These are phyloP conservation scores for Gymnopithys bicolor DNA, from an alignment of 2,797 vertebrate species.

Conservation along the genomic window DNA sequence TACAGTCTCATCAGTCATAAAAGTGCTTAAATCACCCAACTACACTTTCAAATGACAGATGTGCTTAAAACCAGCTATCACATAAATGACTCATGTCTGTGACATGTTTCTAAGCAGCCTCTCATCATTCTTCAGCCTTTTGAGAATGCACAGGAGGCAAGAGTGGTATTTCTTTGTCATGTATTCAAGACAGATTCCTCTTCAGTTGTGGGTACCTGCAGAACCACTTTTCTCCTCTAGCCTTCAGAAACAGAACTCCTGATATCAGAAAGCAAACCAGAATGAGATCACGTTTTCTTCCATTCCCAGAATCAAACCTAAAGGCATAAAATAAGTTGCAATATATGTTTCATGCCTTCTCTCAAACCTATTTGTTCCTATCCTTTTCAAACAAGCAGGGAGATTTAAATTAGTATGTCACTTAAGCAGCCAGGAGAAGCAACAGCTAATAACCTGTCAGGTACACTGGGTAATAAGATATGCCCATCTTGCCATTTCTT, in stretches of 20 bases:
- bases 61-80: not conserved
- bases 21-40: not conserved
- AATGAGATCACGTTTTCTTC: not conserved
- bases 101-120: not conserved
- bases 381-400: not conserved
- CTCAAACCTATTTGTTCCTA: not conserved
- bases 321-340: constrained; percentile 16
- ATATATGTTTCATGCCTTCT: not conserved
- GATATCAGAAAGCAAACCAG: constrained; percentile 19
- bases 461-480: not conserved
- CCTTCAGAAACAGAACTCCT: not conserved
- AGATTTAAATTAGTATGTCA: constrained; percentile 49
- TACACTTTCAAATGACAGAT: not conserved
- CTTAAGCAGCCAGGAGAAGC: not conserved
- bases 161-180: not conserved
- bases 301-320: not conserved
- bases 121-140: not conserved
- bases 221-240: not conserved
- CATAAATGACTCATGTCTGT: not conserved
- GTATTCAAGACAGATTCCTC: not conserved
- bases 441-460: constrained; percentile 6
- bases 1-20: constrained; percentile 19
- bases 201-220: not conserved
- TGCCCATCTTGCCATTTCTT: not conserved
- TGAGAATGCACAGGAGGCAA: not conserved